Conservation (phyloP, 2,888 invertebrate species). For the Philonicus albiceps region DNA sequence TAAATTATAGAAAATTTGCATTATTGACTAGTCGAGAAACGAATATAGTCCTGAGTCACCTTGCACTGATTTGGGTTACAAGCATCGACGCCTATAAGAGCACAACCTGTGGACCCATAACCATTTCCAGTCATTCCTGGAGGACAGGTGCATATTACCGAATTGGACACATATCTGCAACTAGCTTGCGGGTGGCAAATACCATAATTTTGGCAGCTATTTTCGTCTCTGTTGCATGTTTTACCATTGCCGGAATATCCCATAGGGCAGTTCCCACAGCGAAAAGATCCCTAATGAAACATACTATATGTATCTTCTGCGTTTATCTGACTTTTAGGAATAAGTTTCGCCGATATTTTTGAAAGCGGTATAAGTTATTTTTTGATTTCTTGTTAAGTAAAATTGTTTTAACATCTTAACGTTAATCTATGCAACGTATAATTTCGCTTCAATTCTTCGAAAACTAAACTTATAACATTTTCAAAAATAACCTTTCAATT, state of each 20-base stretch:
- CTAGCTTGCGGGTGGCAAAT: constrained; percentile 82
- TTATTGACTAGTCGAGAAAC: neutral
- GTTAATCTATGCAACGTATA: too few species aligned
- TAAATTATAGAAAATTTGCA: constrained; percentile 63
- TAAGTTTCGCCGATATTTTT: too few species aligned
- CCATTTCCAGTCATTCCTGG: constrained; percentile 83
- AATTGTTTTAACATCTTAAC: too few species aligned
- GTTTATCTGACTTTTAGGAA: too few species aligned
- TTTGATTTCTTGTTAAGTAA: too few species aligned
- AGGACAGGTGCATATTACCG: constrained; percentile 80
- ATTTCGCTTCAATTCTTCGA: too few species aligned
- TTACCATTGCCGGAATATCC: constrained; percentile 88
- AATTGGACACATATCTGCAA: constrained; percentile 75
- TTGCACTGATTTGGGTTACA: constrained; percentile 69
- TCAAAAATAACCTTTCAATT: too few species aligned
- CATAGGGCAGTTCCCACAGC: constrained; percentile 86
- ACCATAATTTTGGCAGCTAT: constrained; percentile 55
- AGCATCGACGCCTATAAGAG: constrained; percentile 55
- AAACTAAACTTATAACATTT: too few species aligned
- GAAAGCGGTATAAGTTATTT: too few species aligned
- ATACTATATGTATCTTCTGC: neutral
- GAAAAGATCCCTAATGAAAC: constrained; percentile 75
- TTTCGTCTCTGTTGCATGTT: constrained; percentile 66
- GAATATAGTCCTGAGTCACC: constrained; percentile 47
- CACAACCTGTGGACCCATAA: constrained; percentile 80